phyloP scores from a whole-genome alignment of 1,140 invertebrate genomes.

The Drosophila equinoxialis region DNA sequence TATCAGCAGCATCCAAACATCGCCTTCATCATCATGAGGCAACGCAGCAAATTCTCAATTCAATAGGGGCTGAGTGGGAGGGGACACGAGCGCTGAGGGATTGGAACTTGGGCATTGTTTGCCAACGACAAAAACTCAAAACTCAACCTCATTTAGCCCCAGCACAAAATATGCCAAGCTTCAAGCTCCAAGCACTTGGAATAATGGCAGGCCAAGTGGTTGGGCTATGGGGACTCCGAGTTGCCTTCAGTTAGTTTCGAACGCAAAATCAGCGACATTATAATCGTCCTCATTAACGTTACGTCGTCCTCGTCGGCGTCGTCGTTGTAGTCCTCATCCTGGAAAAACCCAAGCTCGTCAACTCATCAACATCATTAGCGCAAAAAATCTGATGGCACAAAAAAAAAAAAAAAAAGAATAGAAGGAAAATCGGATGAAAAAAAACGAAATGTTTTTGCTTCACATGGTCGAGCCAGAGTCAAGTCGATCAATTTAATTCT shows the following conservation, averaged over 20 bases:
- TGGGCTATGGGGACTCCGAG: constrained; percentile 37
- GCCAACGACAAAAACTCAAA: constrained; percentile 61
- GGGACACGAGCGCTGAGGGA: constrained; percentile 7
- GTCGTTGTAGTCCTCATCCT: constrained; percentile 70
- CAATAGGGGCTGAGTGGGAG: constrained; percentile 19
- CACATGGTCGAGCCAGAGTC: background rate
- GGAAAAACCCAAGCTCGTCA: constrained; percentile 78
- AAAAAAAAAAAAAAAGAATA: constrained; percentile 10
- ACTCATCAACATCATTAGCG: constrained; percentile 80
- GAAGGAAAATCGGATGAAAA: constrained; percentile 6
- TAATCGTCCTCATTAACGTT: constrained; percentile 79
- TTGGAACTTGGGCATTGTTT: constrained; percentile 59
- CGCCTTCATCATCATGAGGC: constrained; percentile 31
- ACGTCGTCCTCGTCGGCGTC: constrained; percentile 30
- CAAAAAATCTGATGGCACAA: constrained; percentile 32
- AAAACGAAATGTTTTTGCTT: constrained; percentile 2
- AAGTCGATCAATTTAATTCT: constrained; percentile 12
- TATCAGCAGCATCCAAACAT: constrained; percentile 55
- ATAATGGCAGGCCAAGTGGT: constrained; percentile 54
- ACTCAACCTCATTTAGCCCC: constrained; percentile 74
- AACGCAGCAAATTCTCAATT: constrained; percentile 59
- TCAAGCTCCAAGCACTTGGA: constrained; percentile 59
- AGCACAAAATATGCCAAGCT: constrained; percentile 65
- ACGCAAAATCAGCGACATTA: constrained; percentile 80
- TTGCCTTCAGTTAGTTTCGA: constrained; percentile 71